These are phyloP conservation scores for Pseudomyrmex pallidus DNA, from an alignment of 1,140 invertebrate genomes.

Conservation along the genomic window DNA sequence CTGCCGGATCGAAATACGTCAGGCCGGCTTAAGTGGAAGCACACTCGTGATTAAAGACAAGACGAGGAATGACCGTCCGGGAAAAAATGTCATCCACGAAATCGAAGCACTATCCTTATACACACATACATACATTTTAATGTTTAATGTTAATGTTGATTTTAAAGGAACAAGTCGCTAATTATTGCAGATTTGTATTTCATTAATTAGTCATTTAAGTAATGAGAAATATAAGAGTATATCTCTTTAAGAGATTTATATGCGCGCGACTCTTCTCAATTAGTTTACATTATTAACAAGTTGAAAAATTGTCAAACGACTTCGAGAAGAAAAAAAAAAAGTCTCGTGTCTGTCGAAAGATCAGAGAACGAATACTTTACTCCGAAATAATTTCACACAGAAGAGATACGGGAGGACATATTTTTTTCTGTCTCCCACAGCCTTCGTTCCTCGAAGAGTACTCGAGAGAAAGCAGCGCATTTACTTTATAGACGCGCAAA, in stretches of 20 bases:
- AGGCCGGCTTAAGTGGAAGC: conserved; percentile 59
- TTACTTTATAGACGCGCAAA: conserved; percentile 34
- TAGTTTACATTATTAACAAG: too few species aligned
- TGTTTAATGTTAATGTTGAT: too few species aligned
- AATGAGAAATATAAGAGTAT: too few species aligned
- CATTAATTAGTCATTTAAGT: too few species aligned
- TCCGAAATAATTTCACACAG: neutral
- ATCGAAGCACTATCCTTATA: neutral
- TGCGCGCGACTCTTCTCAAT: too few species aligned
- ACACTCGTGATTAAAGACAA: conserved; percentile 63
- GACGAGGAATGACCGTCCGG: neutral
- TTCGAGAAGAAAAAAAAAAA: too few species aligned
- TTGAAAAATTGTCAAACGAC: too few species aligned
- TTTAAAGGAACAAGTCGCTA: too few species aligned
- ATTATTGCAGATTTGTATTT: too few species aligned
- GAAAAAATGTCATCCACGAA: neutral
- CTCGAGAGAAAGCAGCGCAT: conserved; percentile 27
- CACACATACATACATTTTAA: neutral
- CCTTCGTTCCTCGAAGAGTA: neutral
- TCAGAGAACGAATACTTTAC: too few species aligned
- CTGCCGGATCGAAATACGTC: conserved; percentile 35
- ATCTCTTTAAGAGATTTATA: too few species aligned
- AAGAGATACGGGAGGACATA: conserved; percentile 53
- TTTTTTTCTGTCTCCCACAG: neutral
- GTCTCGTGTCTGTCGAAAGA: too few species aligned